phyloP scores from a whole-genome alignment of 1,140 invertebrate genomes.

The Nebria ingens region DNA sequence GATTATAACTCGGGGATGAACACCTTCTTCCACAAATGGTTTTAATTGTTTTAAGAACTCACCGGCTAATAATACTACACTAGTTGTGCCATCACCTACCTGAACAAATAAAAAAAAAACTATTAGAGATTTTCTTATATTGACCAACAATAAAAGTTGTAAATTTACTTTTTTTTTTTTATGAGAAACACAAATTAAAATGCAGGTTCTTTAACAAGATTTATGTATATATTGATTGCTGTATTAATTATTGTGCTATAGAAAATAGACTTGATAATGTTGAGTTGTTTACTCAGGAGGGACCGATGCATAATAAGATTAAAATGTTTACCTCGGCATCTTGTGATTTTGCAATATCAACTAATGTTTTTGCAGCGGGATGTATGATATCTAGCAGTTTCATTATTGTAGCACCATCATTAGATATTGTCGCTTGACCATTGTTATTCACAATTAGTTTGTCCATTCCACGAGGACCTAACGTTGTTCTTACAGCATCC shows the following conservation, averaged over 20 bases:
- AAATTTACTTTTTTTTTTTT: no score
- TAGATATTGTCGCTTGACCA: slow-evolving; percentile 93
- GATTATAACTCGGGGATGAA: slow-evolving; percentile 90
- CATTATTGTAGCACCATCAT: slow-evolving; percentile 99
- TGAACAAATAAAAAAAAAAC: no score
- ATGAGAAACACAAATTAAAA: no score
- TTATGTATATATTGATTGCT: no score
- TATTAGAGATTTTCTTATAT: no score
- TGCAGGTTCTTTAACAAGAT: no score
- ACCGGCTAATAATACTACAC: slow-evolving; percentile 88
- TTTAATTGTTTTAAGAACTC: slow-evolving; percentile 95
- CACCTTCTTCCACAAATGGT: slow-evolving; percentile 91
- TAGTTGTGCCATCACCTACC: slow-evolving; percentile 97
- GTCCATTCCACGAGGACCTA: slow-evolving; percentile 98
- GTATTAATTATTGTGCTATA: no score
- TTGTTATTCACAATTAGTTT: slow-evolving; percentile 90
- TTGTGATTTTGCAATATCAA: slow-evolving; percentile 98
- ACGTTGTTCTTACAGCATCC: slow-evolving; percentile 89
- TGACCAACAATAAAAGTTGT: slow-evolving; percentile 45
- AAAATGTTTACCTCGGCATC: slow-evolving; percentile 99
- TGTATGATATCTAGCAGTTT: slow-evolving; percentile 95
- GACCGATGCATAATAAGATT: no score
- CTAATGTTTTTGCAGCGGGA: slow-evolving; percentile 93
- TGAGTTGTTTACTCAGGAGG: no score
- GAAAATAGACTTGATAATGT: no score